These are phyloP conservation scores for Drosophila sp. DNA, from an alignment of 1,140 invertebrate species.

Conservation along the genomic window DNA sequence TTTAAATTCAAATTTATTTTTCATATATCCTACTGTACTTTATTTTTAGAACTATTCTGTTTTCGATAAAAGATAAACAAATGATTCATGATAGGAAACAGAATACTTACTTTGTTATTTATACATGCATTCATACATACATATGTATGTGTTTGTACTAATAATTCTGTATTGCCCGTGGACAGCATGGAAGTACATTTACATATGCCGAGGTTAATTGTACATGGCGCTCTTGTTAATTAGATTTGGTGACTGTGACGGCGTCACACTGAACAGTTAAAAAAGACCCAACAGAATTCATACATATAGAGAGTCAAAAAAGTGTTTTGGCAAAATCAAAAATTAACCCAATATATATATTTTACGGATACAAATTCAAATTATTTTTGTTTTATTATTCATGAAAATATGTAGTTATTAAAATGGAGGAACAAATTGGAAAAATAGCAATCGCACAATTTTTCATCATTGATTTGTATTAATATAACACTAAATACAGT, in stretches of 20 bases:
- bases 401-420: too few species aligned
- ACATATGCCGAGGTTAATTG: slow-evolving; percentile 75
- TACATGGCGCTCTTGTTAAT: slow-evolving; percentile 69
- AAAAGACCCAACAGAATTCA: neutral
- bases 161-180: slow-evolving; percentile 31
- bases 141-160: neutral
- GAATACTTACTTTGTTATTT: too few species aligned
- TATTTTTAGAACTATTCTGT: neutral
- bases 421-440: too few species aligned
- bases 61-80: slow-evolving; percentile 25
- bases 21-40: neutral
- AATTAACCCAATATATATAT: too few species aligned
- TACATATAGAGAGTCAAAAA: slow-evolving; percentile 1
- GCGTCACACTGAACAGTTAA: slow-evolving; percentile 1
- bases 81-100: slow-evolving; percentile 63
- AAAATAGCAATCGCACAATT: too few species aligned
- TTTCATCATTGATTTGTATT: too few species aligned
- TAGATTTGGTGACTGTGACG: slow-evolving; percentile 56
- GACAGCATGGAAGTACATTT: slow-evolving; percentile 59
- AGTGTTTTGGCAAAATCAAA: too few species aligned
- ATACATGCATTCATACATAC: too few species aligned
- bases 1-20: neutral
- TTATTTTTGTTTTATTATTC: too few species aligned
- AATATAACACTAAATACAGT: too few species aligned
- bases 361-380: too few species aligned